A percentile compares a stretch with the other conserved stretches of the same genome.
phyloP scores from a whole-genome alignment of 2,797 vertebrate species.

The Podarcis lilfordi region DNA sequence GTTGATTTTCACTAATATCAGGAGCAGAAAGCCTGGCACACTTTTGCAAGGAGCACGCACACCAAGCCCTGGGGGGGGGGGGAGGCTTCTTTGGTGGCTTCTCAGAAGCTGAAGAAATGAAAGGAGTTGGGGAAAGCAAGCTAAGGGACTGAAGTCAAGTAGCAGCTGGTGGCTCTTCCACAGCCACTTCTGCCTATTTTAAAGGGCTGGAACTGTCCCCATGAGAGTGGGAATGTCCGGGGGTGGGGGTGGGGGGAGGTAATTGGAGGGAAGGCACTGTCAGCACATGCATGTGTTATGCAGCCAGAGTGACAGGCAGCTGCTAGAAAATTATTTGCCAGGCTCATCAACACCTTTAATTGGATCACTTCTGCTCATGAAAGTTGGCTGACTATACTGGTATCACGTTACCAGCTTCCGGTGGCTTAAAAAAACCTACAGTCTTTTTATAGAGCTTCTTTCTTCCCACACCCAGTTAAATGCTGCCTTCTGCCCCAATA shows the following conservation, averaged over 20 bases:
- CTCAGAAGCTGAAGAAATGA: no score
- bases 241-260: background rate
- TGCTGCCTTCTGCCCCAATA: background rate
- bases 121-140: no score
- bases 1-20: no score
- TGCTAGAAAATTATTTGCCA: background rate
- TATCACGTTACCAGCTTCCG: background rate
- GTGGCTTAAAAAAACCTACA: background rate
- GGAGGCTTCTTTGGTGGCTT: no score
- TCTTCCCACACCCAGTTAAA: background rate
- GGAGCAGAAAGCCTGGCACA: no score
- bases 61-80: no score
- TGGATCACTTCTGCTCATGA: background rate
- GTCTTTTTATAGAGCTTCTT: constrained; percentile 1
- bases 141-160: background rate
- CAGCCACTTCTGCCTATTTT: background rate
- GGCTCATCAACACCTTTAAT: background rate
- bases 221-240: background rate
- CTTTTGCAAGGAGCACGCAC: no score
- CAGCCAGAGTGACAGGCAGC: background rate
- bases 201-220: background rate
- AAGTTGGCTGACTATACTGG: background rate
- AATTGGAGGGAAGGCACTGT: background rate
- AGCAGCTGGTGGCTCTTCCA: background rate
- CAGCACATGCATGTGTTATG: background rate